These are phyloP conservation scores for Chrysodeixis includens DNA, from an alignment of 2,888 invertebrate species.

Conservation along the genomic window DNA sequence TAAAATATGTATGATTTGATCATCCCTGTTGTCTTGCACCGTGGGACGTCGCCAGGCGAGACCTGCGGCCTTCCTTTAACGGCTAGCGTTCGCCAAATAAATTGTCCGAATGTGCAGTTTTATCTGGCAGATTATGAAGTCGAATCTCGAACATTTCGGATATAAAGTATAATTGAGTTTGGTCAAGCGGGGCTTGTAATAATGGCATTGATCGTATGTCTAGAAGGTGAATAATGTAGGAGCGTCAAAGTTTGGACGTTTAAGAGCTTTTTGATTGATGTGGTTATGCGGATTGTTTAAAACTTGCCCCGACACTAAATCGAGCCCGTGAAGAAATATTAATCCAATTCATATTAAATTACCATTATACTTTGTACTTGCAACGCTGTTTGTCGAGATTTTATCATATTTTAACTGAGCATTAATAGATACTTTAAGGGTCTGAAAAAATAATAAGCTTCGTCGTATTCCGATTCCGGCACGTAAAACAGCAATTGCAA, in stretches of 20 bases:
- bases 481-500: background rate
- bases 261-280: constrained; percentile 75
- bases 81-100: constrained; percentile 61
- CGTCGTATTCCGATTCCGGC: background rate
- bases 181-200: constrained; percentile 38
- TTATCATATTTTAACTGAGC: no score
- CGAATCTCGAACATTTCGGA: constrained; percentile 52
- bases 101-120: constrained; percentile 61
- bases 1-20: constrained; percentile 62
- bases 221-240: constrained; percentile 68
- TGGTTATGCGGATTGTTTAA: constrained; percentile 56
- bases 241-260: constrained; percentile 73
- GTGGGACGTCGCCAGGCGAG: constrained; percentile 35
- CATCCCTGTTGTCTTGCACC: constrained; percentile 43
- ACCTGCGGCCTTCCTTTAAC: constrained; percentile 40
- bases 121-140: constrained; percentile 66
- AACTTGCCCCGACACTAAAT: constrained; percentile 23
- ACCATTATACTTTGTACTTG: background rate
- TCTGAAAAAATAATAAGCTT: background rate
- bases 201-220: constrained; percentile 56
- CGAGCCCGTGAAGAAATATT: constrained; percentile 21
- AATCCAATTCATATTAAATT: constrained; percentile 24
- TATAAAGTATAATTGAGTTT: constrained; percentile 49
- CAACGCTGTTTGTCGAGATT: no score
- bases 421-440: background rate